These are phyloP conservation scores for Zaprionus tsacasi DNA, from an alignment of 1,140 invertebrate species.

Conservation along the genomic window DNA sequence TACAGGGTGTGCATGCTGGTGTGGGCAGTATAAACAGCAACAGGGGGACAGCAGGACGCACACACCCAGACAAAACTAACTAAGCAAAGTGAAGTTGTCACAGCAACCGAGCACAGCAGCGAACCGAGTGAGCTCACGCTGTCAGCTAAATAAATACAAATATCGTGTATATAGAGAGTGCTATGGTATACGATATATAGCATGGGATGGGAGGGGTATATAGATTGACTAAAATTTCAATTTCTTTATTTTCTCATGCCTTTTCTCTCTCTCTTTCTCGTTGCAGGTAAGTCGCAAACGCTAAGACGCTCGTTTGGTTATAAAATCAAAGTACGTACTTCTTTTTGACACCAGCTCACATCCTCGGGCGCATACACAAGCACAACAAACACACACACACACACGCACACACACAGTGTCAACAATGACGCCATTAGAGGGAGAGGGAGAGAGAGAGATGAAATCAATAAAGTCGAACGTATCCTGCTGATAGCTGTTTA, in stretches of 20 bases:
- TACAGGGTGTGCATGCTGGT: background rate
- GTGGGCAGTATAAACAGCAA: slow-evolving; percentile 39
- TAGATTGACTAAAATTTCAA: slow-evolving; percentile 76
- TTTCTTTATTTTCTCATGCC: slow-evolving; percentile 53
- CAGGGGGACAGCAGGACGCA: background rate
- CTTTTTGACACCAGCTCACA: slow-evolving; percentile 44
- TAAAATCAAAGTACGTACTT: slow-evolving; percentile 82
- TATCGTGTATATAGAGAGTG: slow-evolving; percentile 18
- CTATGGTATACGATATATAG: background rate
- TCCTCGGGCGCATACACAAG: slow-evolving; percentile 4
- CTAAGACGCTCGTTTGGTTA: slow-evolving; percentile 62
- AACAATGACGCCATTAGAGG: slow-evolving; percentile 39
- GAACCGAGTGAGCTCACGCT: slow-evolving; percentile 38
- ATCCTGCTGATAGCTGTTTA: slow-evolving; percentile 81
- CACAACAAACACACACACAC: slow-evolving; percentile 4
- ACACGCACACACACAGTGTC: slow-evolving; percentile 32
- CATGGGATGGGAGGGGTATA: background rate
- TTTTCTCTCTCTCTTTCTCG: slow-evolving; percentile 34
- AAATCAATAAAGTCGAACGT: slow-evolving; percentile 80
- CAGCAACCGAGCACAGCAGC: slow-evolving; percentile 58
- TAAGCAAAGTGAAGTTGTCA: slow-evolving; percentile 64
- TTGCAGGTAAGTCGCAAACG: slow-evolving; percentile 64
- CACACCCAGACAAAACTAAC: slow-evolving; percentile 43
- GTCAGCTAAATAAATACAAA: slow-evolving; percentile 73
- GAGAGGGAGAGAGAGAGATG: slow-evolving; percentile 44